These are phyloP conservation scores for Ammodramus savannarum DNA, from an alignment of 2,113 vertebrate genomes.

Conservation along the genomic window DNA sequence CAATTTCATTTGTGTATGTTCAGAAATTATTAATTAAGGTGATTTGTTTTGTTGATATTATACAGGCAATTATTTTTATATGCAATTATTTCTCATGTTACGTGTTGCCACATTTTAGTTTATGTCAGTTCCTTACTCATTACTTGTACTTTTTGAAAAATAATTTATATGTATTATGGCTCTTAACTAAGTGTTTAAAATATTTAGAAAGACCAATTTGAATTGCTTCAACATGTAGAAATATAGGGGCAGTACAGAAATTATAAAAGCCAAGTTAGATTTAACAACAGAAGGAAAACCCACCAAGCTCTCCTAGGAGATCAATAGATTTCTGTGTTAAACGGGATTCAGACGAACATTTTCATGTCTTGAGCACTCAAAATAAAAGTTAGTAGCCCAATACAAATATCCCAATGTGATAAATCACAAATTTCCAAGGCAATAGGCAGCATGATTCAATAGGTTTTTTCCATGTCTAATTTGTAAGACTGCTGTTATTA, in stretches of 20 bases:
- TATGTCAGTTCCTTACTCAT: not conserved
- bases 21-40: not conserved
- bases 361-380: not conserved
- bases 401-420: not conserved
- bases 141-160: not conserved
- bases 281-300: not conserved
- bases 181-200: not conserved
- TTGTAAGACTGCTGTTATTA: not conserved
- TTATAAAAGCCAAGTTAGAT: not conserved
- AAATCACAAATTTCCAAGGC: not conserved
- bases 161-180: not conserved
- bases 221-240: not conserved
- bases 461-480: not conserved
- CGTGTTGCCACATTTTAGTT: not conserved
- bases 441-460: not conserved
- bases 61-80: not conserved
- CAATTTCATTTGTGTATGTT: not conserved
- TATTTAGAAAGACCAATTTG: not conserved
- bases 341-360: not conserved
- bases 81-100: not conserved
- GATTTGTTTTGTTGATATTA: not conserved
- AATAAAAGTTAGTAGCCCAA: not conserved
- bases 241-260: not conserved
- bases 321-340: not conserved
- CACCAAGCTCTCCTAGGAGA: accelerated